Conservation (phyloP, 2,113 vertebrate genomes). For the Andinoacara biseriatus region DNA sequence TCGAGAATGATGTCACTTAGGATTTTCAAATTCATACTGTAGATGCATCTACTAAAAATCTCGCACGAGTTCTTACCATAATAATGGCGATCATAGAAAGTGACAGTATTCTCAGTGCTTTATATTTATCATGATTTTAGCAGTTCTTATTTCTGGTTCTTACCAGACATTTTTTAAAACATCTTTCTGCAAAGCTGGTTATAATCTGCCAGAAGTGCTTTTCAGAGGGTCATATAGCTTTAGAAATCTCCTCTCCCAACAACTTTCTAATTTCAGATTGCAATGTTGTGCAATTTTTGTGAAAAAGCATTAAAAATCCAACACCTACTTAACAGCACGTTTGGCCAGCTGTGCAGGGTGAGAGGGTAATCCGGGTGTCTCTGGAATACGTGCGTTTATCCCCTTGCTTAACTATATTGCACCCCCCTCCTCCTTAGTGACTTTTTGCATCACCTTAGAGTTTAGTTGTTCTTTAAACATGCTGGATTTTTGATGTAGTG, state of each 20-base stretch:
- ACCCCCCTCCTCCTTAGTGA: not conserved
- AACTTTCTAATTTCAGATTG: not conserved
- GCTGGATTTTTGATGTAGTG: not conserved
- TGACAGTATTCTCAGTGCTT: no score
- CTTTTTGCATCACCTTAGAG: not conserved
- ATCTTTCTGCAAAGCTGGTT: not conserved
- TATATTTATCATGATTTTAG: no score
- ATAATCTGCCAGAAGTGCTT: not conserved
- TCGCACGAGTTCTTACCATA: no score
- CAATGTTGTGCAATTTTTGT: not conserved
- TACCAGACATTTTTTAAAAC: not conserved
- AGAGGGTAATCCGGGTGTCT: not conserved
- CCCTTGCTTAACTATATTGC: not conserved
- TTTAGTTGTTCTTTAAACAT: not conserved
- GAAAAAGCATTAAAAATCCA: not conserved
- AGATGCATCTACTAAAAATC: no score
- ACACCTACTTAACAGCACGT: conserved; percentile 1
- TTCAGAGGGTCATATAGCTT: not conserved
- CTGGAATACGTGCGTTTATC: not conserved
- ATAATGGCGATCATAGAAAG: no score
- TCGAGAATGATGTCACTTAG: no score
- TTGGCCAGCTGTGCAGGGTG: conserved; percentile 4
- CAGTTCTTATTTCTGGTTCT: no score
- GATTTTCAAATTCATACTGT: no score
- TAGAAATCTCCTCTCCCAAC: not conserved